Percentiles rank a stretch among this genome's conserved stretches.
phyloP scores from a whole-genome alignment of 2,888 invertebrate species.

The Ceramica pisi region DNA sequence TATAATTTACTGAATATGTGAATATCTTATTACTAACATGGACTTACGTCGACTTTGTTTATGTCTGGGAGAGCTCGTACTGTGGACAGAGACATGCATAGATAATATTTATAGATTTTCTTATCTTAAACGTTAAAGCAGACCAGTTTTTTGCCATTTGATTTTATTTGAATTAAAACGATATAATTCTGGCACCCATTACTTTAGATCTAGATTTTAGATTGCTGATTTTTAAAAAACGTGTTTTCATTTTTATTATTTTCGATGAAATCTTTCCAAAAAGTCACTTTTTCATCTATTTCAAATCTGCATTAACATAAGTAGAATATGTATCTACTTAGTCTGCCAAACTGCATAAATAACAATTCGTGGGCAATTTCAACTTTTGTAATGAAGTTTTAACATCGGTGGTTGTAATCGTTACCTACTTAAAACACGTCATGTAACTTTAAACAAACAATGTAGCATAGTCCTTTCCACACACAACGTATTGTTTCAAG shows the following conservation, averaged over 20 bases:
- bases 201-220: conserved; percentile 8
- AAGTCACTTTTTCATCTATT: background rate
- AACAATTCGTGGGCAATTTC: background rate
- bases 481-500: conserved; percentile 23
- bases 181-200: conserved; percentile 5
- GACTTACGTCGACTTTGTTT: conserved; percentile 25
- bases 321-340: too few species aligned
- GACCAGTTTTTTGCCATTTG: conserved; percentile 13
- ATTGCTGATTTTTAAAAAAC: conserved; percentile 2
- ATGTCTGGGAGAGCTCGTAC: conserved; percentile 18
- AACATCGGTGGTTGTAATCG: too few species aligned
- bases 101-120: conserved; percentile 19
- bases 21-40: conserved; percentile 67
- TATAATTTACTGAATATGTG: conserved; percentile 75
- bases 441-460: background rate
- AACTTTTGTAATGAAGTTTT: background rate
- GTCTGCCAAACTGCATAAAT: background rate
- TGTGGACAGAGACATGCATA: background rate
- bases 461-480: background rate
- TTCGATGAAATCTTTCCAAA: background rate
- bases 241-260: background rate
- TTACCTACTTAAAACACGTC: too few species aligned
- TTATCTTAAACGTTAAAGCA: conserved; percentile 1
- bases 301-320: background rate
- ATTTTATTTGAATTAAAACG: conserved; percentile 4